phyloP scores from a whole-genome alignment of 2,888 invertebrate species.

The Eilema griseolum region DNA sequence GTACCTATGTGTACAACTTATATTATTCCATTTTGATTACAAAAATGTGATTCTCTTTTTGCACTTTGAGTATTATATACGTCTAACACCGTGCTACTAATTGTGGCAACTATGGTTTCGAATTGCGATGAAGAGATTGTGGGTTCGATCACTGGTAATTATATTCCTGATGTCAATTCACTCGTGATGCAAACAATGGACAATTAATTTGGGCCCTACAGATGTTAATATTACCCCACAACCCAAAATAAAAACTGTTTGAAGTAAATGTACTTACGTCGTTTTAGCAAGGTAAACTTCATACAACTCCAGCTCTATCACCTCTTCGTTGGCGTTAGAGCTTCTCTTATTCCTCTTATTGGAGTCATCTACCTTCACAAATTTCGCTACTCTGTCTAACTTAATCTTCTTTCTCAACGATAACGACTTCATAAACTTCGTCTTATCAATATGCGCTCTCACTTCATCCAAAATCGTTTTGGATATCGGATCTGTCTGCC shows the following conservation, averaged over 20 bases:
- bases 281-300: slow-evolving; percentile 70
- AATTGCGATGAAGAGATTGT: too few relatives aligned
- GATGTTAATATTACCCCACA: too few relatives aligned
- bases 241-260: not conserved
- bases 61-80: not conserved
- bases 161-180: too few relatives aligned
- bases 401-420: slow-evolving; percentile 70
- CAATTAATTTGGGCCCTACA: too few relatives aligned
- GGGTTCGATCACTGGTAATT: not conserved
- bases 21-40: too few relatives aligned
- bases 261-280: slow-evolving; percentile 65
- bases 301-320: slow-evolving; percentile 36
- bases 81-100: too few relatives aligned
- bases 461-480: slow-evolving; percentile 66
- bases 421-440: slow-evolving; percentile 61
- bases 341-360: slow-evolving; percentile 60
- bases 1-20: too few relatives aligned
- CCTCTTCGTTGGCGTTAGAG: slow-evolving; percentile 9
- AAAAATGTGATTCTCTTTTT: not conserved
- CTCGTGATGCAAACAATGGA: too few relatives aligned
- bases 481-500: slow-evolving; percentile 73
- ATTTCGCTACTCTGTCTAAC: slow-evolving; percentile 72
- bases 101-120: too few relatives aligned
- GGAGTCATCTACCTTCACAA: slow-evolving; percentile 66
- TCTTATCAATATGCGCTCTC: slow-evolving; percentile 66